Conservation (phyloP, 2,113 vertebrate genomes). For the Sceloporus undulatus region DNA sequence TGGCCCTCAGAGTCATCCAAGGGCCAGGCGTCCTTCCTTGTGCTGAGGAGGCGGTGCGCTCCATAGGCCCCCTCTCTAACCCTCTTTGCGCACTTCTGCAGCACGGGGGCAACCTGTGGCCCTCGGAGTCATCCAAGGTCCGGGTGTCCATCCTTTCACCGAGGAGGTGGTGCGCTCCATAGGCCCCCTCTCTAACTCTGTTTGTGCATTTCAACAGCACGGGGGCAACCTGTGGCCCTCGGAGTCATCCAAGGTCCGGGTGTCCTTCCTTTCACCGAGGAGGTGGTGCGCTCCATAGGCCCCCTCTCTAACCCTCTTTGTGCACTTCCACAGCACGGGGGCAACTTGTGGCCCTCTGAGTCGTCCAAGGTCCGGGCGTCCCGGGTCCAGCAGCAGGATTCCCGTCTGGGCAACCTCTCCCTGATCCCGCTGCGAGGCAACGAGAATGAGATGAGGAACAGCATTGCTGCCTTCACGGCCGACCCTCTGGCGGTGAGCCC, state of each 20-base stretch:
- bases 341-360: slow-evolving; percentile 89
- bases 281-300: too few species aligned
- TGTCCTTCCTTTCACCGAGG: slow-evolving; percentile 8
- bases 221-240: not conserved
- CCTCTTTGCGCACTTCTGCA: not conserved
- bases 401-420: slow-evolving; percentile 89
- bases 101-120: not conserved
- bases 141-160: slow-evolving; percentile 49
- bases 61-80: too few species aligned
- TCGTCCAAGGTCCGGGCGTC: slow-evolving; percentile 71
- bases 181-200: too few species aligned
- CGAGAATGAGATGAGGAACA: slow-evolving; percentile 95
- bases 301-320: too few species aligned
- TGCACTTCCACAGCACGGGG: slow-evolving; percentile 67
- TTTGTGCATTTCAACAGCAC: not conserved
- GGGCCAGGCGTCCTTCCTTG: slow-evolving; percentile 54
- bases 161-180: too few species aligned
- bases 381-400: slow-evolving; percentile 76
- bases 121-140: slow-evolving; percentile 15
- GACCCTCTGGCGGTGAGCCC: slow-evolving; percentile 91
- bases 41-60: too few species aligned
- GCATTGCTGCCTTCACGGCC: slow-evolving; percentile 89
- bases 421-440: slow-evolving; percentile 93
- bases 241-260: slow-evolving; percentile 51
- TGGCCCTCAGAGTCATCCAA: not conserved